Evolutionary conservation across 2,113 vertebrate genomes (phyloP).

Genomic region (Geothlypis trichas): DNA sequence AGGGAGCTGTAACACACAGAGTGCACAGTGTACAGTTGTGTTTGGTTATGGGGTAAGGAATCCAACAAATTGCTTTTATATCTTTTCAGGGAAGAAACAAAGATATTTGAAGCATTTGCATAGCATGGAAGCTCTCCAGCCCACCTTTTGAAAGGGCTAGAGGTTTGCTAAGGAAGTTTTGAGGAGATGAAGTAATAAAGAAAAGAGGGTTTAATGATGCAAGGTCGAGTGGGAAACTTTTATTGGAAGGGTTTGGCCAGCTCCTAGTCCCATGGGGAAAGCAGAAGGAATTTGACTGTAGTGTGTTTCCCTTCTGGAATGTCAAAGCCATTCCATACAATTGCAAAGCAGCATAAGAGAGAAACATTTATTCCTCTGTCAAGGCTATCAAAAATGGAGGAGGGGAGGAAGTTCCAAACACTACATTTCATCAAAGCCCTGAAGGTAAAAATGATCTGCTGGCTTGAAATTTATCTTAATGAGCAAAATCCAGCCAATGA

Average conservation of each 20-base stretch:
- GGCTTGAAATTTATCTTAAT: conserved; percentile 73
- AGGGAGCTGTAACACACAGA: neutral
- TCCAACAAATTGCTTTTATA: neutral
- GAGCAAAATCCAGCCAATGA: conserved; percentile 73
- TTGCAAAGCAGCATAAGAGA: neutral
- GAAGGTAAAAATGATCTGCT: conserved; percentile 72
- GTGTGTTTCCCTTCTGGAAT: neutral
- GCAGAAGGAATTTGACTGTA: neutral
- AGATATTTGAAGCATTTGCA: neutral
- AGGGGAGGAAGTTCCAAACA: neutral
- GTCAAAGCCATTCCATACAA: conserved; percentile 39
- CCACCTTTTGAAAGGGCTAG: neutral
- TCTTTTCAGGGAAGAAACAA: conserved; percentile 24
- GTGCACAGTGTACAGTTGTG: neutral
- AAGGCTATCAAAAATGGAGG: neutral
- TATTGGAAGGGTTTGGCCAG: neutral
- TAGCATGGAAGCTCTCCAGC: neutral
- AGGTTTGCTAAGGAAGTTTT: conserved; percentile 11
- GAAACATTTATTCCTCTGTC: neutral
- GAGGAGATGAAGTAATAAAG: conserved; percentile 4
- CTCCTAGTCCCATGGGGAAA: neutral
- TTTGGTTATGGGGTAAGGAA: neutral
- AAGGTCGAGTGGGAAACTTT: neutral
- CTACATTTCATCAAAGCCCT: conserved; percentile 51
- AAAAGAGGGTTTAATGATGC: neutral